Percentiles rank a stretch among this genome's conserved stretches.
phyloP scores from a whole-genome alignment of 2,113 vertebrate genomes.

The Prionailurus viverrinus region DNA sequence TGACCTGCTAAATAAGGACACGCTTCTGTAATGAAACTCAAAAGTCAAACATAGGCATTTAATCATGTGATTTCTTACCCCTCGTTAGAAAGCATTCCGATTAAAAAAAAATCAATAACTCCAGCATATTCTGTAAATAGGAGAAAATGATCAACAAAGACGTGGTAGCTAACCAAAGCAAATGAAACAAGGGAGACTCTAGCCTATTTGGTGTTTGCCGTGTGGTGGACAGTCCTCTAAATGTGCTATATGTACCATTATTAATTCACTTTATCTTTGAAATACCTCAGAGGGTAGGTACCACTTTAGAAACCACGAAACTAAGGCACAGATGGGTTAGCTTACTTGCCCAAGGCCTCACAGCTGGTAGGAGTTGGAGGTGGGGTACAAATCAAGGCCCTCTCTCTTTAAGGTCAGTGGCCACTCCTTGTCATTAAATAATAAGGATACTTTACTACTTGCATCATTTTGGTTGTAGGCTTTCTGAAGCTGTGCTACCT shows the following conservation, averaged over 20 bases:
- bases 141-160: neutral
- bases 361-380: neutral
- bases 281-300: neutral
- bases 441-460: neutral
- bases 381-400: too few species aligned
- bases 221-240: neutral
- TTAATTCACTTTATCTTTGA: neutral
- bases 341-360: neutral
- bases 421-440: neutral
- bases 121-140: neutral
- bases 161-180: neutral
- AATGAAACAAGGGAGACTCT: neutral
- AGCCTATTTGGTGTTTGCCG: neutral
- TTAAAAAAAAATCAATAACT: neutral
- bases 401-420: neutral
- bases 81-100: neutral
- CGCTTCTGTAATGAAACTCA: neutral
- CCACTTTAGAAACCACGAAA: neutral
- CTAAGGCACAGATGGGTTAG: fast-evolving
- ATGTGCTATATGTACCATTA: neutral
- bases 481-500: neutral
- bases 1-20: neutral
- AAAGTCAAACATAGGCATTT: neutral
- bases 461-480: neutral
- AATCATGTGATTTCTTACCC: neutral